Evolutionary conservation across 2,113 vertebrate species (phyloP).

Genomic region (Phainopepla nitens): DNA sequence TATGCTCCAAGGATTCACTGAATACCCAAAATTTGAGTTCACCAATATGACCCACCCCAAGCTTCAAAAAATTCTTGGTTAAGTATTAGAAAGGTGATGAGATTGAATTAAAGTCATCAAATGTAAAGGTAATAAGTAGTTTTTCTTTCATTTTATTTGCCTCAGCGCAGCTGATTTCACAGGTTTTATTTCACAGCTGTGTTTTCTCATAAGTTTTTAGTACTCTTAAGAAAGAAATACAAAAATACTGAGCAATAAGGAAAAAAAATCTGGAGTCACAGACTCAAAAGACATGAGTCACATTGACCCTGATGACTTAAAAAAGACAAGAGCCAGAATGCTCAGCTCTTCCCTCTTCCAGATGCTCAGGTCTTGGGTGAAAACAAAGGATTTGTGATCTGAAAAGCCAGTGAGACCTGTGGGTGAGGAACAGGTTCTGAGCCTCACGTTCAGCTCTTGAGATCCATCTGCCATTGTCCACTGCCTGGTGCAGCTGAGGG

Average conservation of each 20-base stretch:
- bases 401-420: background rate
- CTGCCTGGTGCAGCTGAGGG: background rate
- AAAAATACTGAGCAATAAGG: background rate
- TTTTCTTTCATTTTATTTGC: background rate
- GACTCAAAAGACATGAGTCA: background rate
- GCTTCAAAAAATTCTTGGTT: background rate
- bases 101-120: background rate
- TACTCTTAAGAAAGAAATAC: background rate
- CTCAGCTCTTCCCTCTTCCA: background rate
- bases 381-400: background rate
- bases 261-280: background rate
- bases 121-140: background rate
- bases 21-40: background rate
- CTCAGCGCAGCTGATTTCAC: background rate
- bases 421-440: background rate
- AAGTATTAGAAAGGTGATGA: background rate
- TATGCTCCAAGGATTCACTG: background rate
- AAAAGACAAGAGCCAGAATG: background rate
- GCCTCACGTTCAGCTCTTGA: background rate
- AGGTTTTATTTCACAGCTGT: background rate
- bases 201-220: background rate
- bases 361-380: background rate
- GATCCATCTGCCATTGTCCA: accelerated
- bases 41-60: background rate
- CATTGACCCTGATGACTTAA: background rate